Conservation (phyloP, 2,888 invertebrate genomes). For the Ischnus inquisitorius region DNA sequence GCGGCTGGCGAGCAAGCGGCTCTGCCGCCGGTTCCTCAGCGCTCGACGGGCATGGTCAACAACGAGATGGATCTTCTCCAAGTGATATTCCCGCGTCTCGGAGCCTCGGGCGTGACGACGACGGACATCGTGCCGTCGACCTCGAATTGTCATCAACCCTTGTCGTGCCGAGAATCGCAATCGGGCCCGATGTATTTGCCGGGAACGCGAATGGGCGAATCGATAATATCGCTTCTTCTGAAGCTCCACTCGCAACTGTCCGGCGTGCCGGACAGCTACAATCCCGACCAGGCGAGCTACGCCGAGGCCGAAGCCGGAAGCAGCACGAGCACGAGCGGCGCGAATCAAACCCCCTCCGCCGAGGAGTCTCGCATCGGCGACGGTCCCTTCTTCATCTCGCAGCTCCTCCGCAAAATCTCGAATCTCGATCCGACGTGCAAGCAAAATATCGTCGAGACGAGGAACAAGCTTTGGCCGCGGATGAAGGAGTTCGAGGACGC, state of each 20-base stretch:
- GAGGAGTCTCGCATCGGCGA: constrained; percentile 90
- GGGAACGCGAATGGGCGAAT: constrained; percentile 91
- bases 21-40: constrained; percentile 81
- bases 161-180: constrained; percentile 79
- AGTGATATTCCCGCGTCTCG: constrained; percentile 75
- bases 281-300: constrained; percentile 78
- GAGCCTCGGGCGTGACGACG: constrained; percentile 68
- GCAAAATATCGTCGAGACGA: constrained; percentile 90
- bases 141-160: constrained; percentile 80
- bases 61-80: constrained; percentile 83
- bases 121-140: constrained; percentile 81
- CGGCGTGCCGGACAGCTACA: constrained; percentile 93
- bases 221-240: constrained; percentile 94
- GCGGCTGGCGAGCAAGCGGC: constrained; percentile 77
- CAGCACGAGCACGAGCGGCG: constrained; percentile 70
- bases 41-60: constrained; percentile 84
- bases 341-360: constrained; percentile 19
- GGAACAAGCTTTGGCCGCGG: constrained; percentile 92
- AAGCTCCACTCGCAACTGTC: constrained; percentile 96
- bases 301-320: constrained; percentile 81
- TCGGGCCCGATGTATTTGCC: constrained; percentile 80
- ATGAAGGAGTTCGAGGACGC: constrained; percentile 93
- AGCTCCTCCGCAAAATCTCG: constrained; percentile 92
- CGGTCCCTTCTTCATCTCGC: constrained; percentile 94
- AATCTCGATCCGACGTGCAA: constrained; percentile 90